phyloP scores from a whole-genome alignment of 1,140 invertebrate genomes.

The Pseudomyrmex cubaensis region DNA sequence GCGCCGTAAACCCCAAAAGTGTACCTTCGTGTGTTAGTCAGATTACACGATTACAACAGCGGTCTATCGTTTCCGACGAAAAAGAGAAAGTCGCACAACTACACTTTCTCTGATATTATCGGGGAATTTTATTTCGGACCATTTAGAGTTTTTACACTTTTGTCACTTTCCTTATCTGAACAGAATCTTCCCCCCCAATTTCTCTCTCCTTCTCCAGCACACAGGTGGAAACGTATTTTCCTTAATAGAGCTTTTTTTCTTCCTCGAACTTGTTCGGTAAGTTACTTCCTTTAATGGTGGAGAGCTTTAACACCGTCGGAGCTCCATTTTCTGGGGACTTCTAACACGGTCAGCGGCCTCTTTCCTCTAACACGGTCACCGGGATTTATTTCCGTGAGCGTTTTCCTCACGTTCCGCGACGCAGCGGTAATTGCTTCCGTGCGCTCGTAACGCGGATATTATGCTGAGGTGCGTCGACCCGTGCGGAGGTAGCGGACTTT shows the following conservation, averaged over 20 bases:
- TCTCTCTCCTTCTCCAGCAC: not conserved
- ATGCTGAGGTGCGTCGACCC: conserved; percentile 45
- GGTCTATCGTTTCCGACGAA: not conserved
- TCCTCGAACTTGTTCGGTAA: not conserved
- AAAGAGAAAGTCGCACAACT: no score
- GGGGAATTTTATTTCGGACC: not conserved
- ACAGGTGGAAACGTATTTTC: not conserved
- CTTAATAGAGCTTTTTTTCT: not conserved
- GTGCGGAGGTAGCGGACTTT: conserved; percentile 4
- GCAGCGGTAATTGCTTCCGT: conserved; percentile 38
- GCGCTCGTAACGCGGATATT: conserved; percentile 36
- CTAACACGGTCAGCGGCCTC: conserved; percentile 30
- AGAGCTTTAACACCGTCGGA: conserved; percentile 6
- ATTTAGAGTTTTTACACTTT: not conserved
- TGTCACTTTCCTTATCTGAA: not conserved
- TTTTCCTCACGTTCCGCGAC: conserved; percentile 25
- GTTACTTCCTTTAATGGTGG: not conserved
- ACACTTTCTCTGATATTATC: not conserved
- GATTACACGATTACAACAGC: not conserved
- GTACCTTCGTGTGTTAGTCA: not conserved
- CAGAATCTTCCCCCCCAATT: not conserved
- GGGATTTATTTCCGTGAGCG: conserved; percentile 30
- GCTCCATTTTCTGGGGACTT: not conserved
- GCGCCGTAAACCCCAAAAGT: not conserved
- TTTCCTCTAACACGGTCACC: conserved; percentile 36